Evolutionary conservation across 2,888 invertebrate species (phyloP), one percentile per base, ranked within the genome.

Genomic region (Pimpla rufipes): DNA sequence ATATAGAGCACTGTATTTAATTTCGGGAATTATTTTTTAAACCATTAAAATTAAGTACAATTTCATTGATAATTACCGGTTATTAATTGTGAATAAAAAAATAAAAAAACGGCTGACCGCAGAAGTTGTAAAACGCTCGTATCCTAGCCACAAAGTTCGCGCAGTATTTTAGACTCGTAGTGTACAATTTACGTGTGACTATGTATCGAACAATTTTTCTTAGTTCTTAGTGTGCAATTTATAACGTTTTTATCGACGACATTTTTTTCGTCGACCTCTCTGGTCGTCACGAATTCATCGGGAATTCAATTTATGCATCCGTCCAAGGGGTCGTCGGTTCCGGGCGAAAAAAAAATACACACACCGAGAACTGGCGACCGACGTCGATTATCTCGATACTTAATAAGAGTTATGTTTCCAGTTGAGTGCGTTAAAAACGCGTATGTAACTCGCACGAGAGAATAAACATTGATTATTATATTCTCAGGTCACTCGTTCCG

Each of bases 261-360:
- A 62, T 35, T 42, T 62, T 62, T 50, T 59, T 45, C 47, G 5
- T 29, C 29, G 29, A 29, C 29, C 29, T 29, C 29, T 29, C n/a
- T n/a, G n/a, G n/a, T n/a, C 55, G 68, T 74, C 47, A 55, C 7
- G 62, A 74, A 82, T 79, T 79, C 70, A 45, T 79, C 45, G 70
- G 64, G 55, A 57, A 83, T 83, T 75, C 74, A 50, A 83, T 79
- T 70, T 66, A 79, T 75, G 74, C 70, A 23, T 64, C 50, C 78
- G 68, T 78, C 78, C 74, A 64, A 74, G 55, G 57, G 82, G 82
- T 82, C 82, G 78, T 70, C 78, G 37, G 45, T 79, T 82, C 82
- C 82, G 82, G 82, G 50, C 40, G 59, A 23, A 52, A 52, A 64
- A 68, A 81, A 77, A 70, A 71, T 16, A 16, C 8, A 13, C 21